A percentile compares a stretch with the other conserved stretches of the same genome.
phyloP scores from a whole-genome alignment of 2,113 vertebrate species.

The Aegithalos caudatus region DNA sequence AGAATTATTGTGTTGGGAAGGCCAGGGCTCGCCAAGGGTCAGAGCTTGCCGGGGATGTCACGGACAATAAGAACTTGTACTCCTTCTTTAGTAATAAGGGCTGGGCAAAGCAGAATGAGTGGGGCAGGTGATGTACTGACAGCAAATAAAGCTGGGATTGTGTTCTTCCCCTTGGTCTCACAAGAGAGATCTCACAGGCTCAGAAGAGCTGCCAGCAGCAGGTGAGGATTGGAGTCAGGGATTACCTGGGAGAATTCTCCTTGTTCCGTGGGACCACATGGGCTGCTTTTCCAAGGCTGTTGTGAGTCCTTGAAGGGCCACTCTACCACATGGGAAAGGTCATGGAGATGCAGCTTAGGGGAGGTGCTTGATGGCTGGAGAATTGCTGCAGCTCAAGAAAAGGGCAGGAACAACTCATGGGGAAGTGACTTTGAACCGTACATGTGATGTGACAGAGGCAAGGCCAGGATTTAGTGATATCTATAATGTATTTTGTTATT shows the following conservation, averaged over 20 bases:
- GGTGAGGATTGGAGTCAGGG: not conserved
- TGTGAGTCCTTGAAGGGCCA: not conserved
- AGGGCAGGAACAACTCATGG: not conserved
- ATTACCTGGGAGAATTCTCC: not conserved
- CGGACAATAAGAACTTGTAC: not conserved
- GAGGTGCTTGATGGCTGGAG: not conserved
- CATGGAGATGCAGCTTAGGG: not conserved
- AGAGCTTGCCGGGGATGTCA: not conserved
- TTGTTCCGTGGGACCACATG: not conserved
- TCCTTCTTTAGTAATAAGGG: not conserved
- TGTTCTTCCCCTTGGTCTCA: not conserved
- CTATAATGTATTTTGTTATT: not conserved
- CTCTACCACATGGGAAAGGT: not conserved
- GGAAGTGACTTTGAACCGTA: not conserved
- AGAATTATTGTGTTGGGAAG: not conserved
- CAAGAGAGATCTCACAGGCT: not conserved
- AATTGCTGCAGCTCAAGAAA: not conserved
- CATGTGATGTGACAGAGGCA: not conserved
- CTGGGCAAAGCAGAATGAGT: not conserved
- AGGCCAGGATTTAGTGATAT: not conserved
- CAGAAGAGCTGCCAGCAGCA: not conserved
- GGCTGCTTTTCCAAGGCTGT: not conserved
- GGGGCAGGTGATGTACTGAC: not conserved
- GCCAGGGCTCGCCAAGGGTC: not conserved
- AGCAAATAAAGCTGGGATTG: not conserved